Percentiles rank a stretch among this genome's conserved stretches.
These are phyloP conservation scores for Riparia riparia DNA, from an alignment of 2,113 vertebrate species.

Conservation along the genomic window DNA sequence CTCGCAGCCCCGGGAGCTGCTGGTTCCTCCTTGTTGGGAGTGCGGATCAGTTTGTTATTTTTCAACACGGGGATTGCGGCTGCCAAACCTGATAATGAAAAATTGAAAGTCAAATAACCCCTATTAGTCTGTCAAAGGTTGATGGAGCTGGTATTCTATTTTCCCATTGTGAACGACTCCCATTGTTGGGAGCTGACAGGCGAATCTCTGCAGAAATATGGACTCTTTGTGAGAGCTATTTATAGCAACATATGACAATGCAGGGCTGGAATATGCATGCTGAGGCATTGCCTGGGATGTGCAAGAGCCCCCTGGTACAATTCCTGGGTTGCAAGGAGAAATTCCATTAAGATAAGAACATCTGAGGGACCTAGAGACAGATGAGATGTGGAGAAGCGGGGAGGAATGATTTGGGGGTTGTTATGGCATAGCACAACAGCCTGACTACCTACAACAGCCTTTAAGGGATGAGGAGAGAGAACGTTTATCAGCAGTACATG, in stretches of 20 bases:
- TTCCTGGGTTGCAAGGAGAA: constrained; percentile 12
- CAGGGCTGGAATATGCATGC: constrained; percentile 52
- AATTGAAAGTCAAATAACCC: constrained; percentile 75
- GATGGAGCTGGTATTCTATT: constrained; percentile 62
- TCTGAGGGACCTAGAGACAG: constrained; percentile 12
- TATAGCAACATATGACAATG: constrained; percentile 65
- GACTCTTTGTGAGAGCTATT: constrained; percentile 57
- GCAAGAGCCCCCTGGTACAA: not conserved
- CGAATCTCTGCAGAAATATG: constrained; percentile 66
- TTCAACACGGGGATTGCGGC: not conserved
- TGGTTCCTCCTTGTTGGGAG: not conserved
- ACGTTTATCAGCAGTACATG: not conserved
- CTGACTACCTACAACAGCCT: not conserved
- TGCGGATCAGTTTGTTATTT: constrained; percentile 8
- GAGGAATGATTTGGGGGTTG: not conserved
- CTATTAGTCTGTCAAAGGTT: constrained; percentile 73
- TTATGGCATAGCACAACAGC: not conserved
- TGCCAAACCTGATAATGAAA: constrained; percentile 70
- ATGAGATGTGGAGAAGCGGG: not conserved
- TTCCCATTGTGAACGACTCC: constrained; percentile 49
- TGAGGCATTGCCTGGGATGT: not conserved
- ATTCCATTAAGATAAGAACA: constrained; percentile 55
- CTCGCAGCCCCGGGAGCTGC: fast-evolving
- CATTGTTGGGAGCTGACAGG: constrained; percentile 62
- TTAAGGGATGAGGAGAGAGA: not conserved